Conservation (phyloP, 1,140 invertebrate genomes). For the Pteromalus puparum region DNA sequence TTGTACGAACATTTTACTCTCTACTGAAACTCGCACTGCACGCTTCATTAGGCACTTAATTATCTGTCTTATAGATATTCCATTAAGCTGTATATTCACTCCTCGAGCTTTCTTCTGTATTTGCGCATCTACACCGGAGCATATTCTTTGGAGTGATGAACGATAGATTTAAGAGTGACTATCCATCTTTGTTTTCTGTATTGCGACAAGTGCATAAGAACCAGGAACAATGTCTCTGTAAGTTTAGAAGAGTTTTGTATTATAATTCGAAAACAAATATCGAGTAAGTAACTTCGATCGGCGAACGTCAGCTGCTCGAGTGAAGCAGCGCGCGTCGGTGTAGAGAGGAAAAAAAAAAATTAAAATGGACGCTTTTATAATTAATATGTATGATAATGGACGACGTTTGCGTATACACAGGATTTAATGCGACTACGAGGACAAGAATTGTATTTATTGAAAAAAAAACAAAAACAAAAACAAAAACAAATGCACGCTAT, state of each 20-base stretch:
- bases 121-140: background rate
- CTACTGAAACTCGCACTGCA: background rate
- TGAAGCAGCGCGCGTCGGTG: background rate
- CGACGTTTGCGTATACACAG: constrained; percentile 28
- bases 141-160: background rate
- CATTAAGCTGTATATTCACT: background rate
- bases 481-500: constrained; percentile 23
- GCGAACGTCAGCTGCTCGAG: background rate
- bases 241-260: constrained; percentile 45
- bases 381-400: constrained; percentile 43
- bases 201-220: background rate
- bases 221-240: constrained; percentile 30
- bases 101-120: background rate
- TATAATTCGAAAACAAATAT: constrained; percentile 17
- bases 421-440: constrained; percentile 35
- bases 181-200: constrained; percentile 35
- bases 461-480: too few relatives aligned
- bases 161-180: background rate
- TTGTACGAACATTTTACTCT: background rate
- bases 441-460: constrained; percentile 19
- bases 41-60: background rate
- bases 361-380: constrained; percentile 50
- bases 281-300: constrained; percentile 14
- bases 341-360: background rate
- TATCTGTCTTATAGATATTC: background rate